A percentile compares a stretch with the other conserved stretches of the same genome.
phyloP scores from a whole-genome alignment of 2,113 vertebrate genomes.

The Plecturocebus donacophilus region DNA sequence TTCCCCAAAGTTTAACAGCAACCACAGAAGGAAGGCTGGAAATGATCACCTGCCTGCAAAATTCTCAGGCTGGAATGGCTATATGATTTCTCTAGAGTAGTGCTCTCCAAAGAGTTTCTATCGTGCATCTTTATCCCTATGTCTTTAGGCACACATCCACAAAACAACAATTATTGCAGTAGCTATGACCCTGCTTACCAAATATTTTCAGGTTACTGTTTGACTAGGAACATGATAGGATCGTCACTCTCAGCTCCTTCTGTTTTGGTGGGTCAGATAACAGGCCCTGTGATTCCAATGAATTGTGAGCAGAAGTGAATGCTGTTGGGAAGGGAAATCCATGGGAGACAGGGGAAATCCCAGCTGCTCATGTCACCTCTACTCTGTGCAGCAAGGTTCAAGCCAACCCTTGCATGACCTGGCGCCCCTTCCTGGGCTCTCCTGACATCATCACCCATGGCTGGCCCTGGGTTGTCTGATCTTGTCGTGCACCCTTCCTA shows the following conservation, averaged over 20 bases:
- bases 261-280: fast-evolving
- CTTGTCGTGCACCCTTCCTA: not conserved
- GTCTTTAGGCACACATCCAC: no score
- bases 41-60: fast-evolving
- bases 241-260: not conserved
- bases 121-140: not conserved
- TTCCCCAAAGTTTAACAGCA: not conserved
- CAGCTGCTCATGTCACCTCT: fast-evolving
- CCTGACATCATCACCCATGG: no score
- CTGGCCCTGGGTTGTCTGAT: not conserved
- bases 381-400: no score
- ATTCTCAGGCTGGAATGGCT: not conserved
- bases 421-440: no score
- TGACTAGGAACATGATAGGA: not conserved
- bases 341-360: not conserved
- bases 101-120: no score
- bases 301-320: fast-evolving
- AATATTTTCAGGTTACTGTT: not conserved
- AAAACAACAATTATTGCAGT: fast-evolving
- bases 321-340: not conserved
- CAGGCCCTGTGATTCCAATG: fast-evolving
- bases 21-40: not conserved
- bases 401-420: not conserved
- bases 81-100: not conserved
- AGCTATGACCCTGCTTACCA: not conserved